Evolutionary conservation across 2,113 vertebrate genomes (phyloP).

Genomic region (Periophthalmus modestus): DNA sequence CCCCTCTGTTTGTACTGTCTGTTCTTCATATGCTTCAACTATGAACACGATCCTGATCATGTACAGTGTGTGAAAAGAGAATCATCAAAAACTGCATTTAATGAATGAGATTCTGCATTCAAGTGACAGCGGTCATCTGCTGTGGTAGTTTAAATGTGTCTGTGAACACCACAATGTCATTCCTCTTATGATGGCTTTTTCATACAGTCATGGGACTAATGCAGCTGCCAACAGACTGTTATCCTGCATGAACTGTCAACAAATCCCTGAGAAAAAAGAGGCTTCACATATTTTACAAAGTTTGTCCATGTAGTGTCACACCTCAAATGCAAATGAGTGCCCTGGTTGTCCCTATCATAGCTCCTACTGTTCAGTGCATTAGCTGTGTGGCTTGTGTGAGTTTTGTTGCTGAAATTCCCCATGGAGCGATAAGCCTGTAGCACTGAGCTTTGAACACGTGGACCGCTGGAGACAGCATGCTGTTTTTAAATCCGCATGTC

Average conservation of each 20-base stretch:
- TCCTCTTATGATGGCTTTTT: too few relatives aligned
- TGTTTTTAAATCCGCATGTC: constrained; percentile 61
- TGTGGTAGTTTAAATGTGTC: too few relatives aligned
- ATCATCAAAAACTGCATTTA: too few relatives aligned
- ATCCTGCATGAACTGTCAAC: not conserved
- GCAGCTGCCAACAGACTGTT: not conserved
- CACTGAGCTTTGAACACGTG: constrained; percentile 52
- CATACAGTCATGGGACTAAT: too few relatives aligned
- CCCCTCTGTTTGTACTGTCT: constrained; percentile 29
- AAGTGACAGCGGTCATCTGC: too few relatives aligned
- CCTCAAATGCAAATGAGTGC: not conserved
- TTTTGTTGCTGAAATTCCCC: constrained; percentile 41
- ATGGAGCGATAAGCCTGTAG: constrained; percentile 46
- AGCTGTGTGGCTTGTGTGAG: constrained; percentile 24
- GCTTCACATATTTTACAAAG: not conserved
- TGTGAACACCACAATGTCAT: too few relatives aligned
- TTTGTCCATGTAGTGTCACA: not conserved
- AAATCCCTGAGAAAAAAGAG: not conserved
- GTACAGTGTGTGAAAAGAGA: not conserved
- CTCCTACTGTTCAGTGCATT: constrained; percentile 18
- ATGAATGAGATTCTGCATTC: too few relatives aligned
- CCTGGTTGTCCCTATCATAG: constrained; percentile 10
- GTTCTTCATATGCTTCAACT: constrained; percentile 49
- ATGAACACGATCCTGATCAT: constrained; percentile 2
- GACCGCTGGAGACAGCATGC: constrained; percentile 52